A percentile compares a stretch with the other conserved stretches of the same genome.
Conservation (phyloP, 2,113 vertebrate genomes). For the Dasyprocta punctata region DNA sequence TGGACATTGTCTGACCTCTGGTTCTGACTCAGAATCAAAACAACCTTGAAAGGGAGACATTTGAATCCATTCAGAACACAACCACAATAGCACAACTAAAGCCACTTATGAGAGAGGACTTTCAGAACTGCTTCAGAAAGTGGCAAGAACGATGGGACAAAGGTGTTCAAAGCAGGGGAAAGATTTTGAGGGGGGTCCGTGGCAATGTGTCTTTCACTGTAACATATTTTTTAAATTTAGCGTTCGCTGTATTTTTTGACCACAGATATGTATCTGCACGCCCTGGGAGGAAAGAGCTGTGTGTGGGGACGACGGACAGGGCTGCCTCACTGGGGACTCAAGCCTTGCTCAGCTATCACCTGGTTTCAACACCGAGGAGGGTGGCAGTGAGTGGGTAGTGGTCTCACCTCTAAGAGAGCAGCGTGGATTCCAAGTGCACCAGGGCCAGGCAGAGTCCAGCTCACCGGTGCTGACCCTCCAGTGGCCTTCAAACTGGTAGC, state of each 20-base stretch:
- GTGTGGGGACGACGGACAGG: not conserved
- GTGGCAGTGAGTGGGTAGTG: accelerated
- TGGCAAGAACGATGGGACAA: not conserved
- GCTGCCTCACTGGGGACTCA: not conserved
- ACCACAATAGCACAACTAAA: not conserved
- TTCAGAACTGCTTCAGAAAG: not conserved
- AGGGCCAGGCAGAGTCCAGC: not conserved
- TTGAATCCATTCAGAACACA: not conserved
- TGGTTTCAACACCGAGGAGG: not conserved
- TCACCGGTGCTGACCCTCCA: not conserved
- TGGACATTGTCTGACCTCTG: not conserved
- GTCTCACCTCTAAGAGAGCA: not conserved
- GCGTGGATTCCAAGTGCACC: not conserved
- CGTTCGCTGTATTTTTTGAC: not conserved
- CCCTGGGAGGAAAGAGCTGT: not conserved
- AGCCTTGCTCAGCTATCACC: not conserved
- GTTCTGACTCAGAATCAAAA: not conserved
- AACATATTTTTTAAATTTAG: not conserved
- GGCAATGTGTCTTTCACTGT: not conserved
- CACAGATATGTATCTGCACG: not conserved
- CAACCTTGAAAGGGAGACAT: not conserved
- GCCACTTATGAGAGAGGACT: not conserved
- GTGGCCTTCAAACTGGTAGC: not conserved
- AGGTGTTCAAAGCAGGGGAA: not conserved
- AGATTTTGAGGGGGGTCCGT: not conserved